These are phyloP conservation scores for Mythimna impura DNA, from an alignment of 2,888 invertebrate genomes.

Conservation along the genomic window DNA sequence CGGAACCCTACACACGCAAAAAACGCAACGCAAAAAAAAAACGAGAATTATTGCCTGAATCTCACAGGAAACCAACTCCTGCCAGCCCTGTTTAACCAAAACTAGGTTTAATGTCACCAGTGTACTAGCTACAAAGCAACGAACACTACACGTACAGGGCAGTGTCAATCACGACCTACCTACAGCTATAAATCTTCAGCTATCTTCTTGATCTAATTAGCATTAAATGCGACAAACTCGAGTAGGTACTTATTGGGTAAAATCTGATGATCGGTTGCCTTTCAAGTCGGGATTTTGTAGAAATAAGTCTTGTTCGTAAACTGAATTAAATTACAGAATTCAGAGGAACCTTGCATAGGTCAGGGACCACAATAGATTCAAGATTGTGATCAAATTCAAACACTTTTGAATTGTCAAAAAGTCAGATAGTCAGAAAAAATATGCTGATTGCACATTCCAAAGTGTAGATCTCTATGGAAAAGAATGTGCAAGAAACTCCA, in stretches of 20 bases:
- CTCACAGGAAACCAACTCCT: no score
- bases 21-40: no score
- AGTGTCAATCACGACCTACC: constrained; percentile 74
- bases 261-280: constrained; percentile 42
- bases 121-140: constrained; percentile 56
- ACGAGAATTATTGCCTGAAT: no score
- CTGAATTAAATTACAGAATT: not conserved
- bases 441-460: no score
- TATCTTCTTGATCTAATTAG: constrained; percentile 62
- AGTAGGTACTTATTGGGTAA: constrained; percentile 37
- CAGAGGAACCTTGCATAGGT: no score
- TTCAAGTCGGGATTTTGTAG: constrained; percentile 33
- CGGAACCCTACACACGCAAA: no score
- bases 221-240: constrained; percentile 51
- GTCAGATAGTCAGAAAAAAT: no score
- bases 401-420: no score
- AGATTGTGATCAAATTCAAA: no score
- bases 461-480: no score
- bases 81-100: constrained; percentile 51
- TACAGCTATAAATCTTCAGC: constrained; percentile 56
- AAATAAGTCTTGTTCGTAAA: not conserved
- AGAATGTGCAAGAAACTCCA: no score
- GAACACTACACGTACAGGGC: constrained; percentile 65
- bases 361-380: no score
- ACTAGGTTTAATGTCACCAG: constrained; percentile 72